Evolutionary conservation across 2,113 vertebrate species (phyloP).

Genomic region (Coptodon bakossiorum): DNA sequence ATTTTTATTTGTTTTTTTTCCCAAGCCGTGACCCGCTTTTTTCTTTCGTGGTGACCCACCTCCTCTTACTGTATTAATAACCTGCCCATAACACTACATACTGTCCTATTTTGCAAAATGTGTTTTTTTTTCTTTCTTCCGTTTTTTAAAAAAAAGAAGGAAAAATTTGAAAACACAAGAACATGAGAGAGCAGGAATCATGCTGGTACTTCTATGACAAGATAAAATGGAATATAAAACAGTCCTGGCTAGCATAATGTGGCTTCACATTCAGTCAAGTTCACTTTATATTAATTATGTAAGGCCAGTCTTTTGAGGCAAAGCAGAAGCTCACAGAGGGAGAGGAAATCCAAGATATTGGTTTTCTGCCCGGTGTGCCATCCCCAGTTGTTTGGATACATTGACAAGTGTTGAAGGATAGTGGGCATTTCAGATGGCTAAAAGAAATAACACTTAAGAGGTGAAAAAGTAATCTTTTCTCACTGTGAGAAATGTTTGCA

Average conservation of each 20-base stretch:
- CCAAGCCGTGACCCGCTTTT: not conserved
- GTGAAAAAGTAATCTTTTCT: not conserved
- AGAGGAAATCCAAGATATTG: conserved; percentile 50
- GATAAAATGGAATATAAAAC: conserved; percentile 74
- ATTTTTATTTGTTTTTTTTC: not conserved
- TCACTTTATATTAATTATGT: conserved; percentile 74
- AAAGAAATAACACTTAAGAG: conserved; percentile 8
- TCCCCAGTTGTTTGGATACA: conserved; percentile 26
- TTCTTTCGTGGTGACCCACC: not conserved
- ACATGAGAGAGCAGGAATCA: conserved; percentile 8
- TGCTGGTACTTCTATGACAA: conserved; percentile 35
- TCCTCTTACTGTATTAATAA: conserved; percentile 2
- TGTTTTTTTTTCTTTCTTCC: not conserved
- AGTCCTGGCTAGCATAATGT: conserved; percentile 51
- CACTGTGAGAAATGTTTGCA: not conserved
- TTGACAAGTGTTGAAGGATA: conserved; percentile 32
- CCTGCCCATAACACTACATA: conserved; percentile 3
- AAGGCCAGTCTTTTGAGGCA: conserved; percentile 59
- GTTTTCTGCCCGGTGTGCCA: conserved; percentile 19
- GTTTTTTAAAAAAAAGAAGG: not conserved
- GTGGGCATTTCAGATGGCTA: conserved; percentile 23
- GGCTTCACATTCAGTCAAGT: not conserved
- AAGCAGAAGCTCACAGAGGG: conserved; percentile 35
- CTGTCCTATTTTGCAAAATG: conserved; percentile 48
- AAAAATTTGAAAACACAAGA: not conserved